Evolutionary conservation across 2,797 vertebrate genomes (phyloP), one percentile per base, ranked within the genome.

Genomic region (Tapera naevia): DNA sequence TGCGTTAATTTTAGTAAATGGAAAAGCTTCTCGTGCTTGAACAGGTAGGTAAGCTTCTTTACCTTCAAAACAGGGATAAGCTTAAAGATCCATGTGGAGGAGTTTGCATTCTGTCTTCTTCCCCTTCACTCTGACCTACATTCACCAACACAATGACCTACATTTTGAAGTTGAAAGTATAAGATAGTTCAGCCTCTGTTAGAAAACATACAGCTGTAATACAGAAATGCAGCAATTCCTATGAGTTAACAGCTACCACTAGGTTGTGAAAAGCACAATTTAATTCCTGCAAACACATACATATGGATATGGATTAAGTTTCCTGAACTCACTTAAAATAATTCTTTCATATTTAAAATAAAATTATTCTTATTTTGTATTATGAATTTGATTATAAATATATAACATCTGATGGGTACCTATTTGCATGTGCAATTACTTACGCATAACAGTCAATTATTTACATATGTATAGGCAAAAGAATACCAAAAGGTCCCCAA

Each of bases 11-110:
- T 97, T 87, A 97, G 95, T 84, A 96, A 97, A 96, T 96, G 80
- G 91, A 97, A 97, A 97, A 97, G 94, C 89, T 96, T 94, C 91
- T 96, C 62, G 53, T 90, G 86, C 95, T 90, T 96, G 93, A 94
- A 94, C 89, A 96, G 95, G 96, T 93, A 97, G 41, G 66, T 94
- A 95, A 96, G 94, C 87, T 82, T 97, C 95, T 95, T 94, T 91
- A 91, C 88, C 94, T 93, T 97, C 90, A 87, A 91, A 97, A 95
- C 73, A 94, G 85, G 92, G 96, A 97, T 97, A 95, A 97, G 92
- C 95, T 95, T 88, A 94, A 96, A 96, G 95, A 96, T 72, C 89
- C 86, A 78, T 43, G 94, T 84, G 92, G 92, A 96, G 94, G 95
- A 94, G 85, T 95, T 93, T 92, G 90, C 39, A 67, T 86, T 94